phyloP scores from a whole-genome alignment of 2,113 vertebrate genomes.

The Ramphastos sulfuratus region DNA sequence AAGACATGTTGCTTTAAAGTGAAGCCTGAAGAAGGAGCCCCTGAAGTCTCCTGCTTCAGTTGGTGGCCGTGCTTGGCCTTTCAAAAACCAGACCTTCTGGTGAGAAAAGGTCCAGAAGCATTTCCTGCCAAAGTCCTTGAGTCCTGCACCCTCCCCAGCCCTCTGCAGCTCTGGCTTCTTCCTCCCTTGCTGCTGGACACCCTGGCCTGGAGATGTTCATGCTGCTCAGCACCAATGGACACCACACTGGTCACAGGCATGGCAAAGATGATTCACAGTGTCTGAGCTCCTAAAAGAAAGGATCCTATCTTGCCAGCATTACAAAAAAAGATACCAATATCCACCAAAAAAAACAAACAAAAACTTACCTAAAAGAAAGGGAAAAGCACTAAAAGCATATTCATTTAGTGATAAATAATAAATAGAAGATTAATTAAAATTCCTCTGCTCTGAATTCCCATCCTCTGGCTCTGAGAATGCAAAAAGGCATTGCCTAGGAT shows the following conservation, averaged over 20 bases:
- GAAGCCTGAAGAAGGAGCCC: not conserved
- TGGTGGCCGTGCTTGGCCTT: not conserved
- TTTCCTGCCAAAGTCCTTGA: not conserved
- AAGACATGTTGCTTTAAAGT: not conserved
- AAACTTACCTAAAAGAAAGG: not conserved
- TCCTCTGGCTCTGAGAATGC: not conserved
- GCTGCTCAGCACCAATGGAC: not conserved
- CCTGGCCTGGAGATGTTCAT: not conserved
- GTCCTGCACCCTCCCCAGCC: not conserved
- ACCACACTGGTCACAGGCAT: fast-evolving
- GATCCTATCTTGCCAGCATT: not conserved
- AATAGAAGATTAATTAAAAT: conserved; percentile 12
- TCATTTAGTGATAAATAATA: not conserved
- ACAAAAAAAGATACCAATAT: not conserved
- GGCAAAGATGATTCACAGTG: not conserved
- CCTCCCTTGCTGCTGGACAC: not conserved
- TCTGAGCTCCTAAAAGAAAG: not conserved
- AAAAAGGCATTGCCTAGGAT: not conserved
- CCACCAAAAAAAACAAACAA: not conserved
- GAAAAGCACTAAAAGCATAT: not conserved
- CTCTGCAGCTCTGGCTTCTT: not conserved
- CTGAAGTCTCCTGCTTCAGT: not conserved
- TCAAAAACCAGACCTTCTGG: not conserved
- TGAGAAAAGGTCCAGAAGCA: not conserved
- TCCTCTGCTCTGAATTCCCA: not conserved